A percentile compares a stretch with the other conserved stretches of the same genome.
These are phyloP conservation scores for Limnephilus auricula DNA, from an alignment of 2,888 invertebrate species.

Conservation along the genomic window DNA sequence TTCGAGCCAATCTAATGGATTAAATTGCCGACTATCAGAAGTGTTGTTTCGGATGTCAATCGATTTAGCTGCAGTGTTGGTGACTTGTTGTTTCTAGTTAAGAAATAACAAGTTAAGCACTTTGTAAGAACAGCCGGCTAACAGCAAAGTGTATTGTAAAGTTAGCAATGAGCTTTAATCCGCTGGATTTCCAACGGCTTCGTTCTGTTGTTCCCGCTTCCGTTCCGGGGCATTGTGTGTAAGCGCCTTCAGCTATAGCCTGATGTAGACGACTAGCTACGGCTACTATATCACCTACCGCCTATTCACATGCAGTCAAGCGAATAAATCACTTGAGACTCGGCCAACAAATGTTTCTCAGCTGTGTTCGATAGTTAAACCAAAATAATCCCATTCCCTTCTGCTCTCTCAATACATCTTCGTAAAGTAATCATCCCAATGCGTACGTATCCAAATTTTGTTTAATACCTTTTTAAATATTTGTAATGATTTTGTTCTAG, in stretches of 20 bases:
- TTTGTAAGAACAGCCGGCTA: background rate
- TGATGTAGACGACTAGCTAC: background rate
- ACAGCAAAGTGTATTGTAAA: background rate
- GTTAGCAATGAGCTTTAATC: constrained; percentile 32
- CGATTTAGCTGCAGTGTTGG: too few species aligned
- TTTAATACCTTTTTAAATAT: too few species aligned
- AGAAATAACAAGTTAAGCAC: background rate
- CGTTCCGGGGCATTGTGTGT: constrained; percentile 37
- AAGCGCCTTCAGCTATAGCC: background rate
- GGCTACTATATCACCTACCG: background rate
- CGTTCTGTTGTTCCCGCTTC: constrained; percentile 26
- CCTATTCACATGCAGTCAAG: constrained; percentile 39
- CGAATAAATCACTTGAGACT: constrained; percentile 49
- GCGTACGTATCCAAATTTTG: too few species aligned
- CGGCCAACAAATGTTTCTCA: constrained; percentile 32
- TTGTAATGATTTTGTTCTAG: too few species aligned
- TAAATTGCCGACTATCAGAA: background rate
- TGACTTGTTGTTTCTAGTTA: background rate
- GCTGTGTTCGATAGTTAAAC: constrained; percentile 35
- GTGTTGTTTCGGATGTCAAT: background rate
- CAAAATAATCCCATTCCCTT: constrained; percentile 12
- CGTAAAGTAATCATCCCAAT: background rate
- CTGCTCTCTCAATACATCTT: background rate
- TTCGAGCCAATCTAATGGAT: background rate
- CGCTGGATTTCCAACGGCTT: constrained; percentile 27